A percentile compares a stretch with the other conserved stretches of the same genome.
phyloP scores from a whole-genome alignment of 2,113 vertebrate species.

The Meriones unguiculatus region DNA sequence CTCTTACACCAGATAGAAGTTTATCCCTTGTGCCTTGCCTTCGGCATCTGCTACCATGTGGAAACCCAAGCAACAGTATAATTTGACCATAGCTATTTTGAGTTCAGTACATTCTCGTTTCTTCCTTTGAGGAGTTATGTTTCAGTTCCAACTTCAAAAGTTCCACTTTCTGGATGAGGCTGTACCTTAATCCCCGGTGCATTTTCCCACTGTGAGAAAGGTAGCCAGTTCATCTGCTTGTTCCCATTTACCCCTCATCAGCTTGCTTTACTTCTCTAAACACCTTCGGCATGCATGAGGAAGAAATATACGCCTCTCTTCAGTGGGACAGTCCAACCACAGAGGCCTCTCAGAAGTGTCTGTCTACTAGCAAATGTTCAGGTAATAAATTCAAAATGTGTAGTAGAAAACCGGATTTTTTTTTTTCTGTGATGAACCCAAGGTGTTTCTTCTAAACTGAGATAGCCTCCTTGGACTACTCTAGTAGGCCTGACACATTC shows the following conservation, averaged over 20 bases:
- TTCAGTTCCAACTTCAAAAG: conserved; percentile 50
- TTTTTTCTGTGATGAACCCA: background rate
- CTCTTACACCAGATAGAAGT: background rate
- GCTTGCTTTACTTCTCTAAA: background rate
- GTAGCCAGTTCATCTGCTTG: conserved; percentile 62
- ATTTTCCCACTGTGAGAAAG: background rate
- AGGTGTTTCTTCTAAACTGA: background rate
- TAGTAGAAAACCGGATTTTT: background rate
- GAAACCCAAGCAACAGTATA: background rate
- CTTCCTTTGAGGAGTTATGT: conserved; percentile 42
- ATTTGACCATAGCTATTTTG: background rate
- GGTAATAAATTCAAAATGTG: conserved; percentile 51
- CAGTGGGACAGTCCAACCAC: conserved; percentile 60
- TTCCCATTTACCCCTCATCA: background rate
- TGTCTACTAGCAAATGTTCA: conserved; percentile 47
- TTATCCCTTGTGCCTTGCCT: background rate
- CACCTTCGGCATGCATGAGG: conserved; percentile 59
- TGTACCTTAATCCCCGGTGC: background rate
- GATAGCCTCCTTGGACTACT: background rate
- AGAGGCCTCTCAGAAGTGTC: conserved; percentile 10
- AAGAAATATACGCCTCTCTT: conserved; percentile 66
- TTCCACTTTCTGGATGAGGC: conserved; percentile 78
- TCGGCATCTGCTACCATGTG: background rate
- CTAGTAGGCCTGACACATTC: background rate
- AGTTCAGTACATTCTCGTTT: conserved; percentile 52